Base-by-base conservation (phyloP, 1,140 invertebrate genomes). In the Lordiphosa clarofinis region DNA sequence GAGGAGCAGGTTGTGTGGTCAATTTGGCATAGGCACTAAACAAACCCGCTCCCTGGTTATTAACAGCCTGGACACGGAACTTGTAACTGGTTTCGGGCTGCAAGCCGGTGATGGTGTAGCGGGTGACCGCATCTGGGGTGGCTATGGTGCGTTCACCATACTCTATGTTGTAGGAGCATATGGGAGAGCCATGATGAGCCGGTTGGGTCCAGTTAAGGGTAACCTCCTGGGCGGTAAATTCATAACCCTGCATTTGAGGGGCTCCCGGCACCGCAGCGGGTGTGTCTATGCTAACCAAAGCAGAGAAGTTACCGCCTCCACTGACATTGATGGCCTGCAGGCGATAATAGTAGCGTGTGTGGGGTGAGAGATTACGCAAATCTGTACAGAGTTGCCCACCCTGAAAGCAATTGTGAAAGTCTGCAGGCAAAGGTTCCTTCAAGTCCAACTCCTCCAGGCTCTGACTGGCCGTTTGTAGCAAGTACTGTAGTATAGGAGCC, bases 21-120 rank as follows among this genome's bases (percentile, higher is more conserved):
- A 94, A 90, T 89, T 93, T 93, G 10, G 94, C 89, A 36, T 92
- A 90, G 15, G 93, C 90, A 56, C 94, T 96, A 88, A 93, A 96
- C 35, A 93, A 90, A 11, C 96, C 95, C n/a, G 92, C 89, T 5
- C 95, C 95, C n/a, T 96, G 92, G 57, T 92, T 91, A 89, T 96
- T 97, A 4, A 96, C 92, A 36, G 95, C 96, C 88, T 95, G 94
- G 21, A 96, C 92, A 56, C 94, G 91, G 46, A 96, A 92, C 87
- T 93, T 94, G 75, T 93, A 93, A n/a, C 88, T 84, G 8, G 91
- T 92, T 67, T 93, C 91, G 3, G 92, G 91, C 21, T 78, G 75
- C 19, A 93, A 87, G 1, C 90, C 90, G 19, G 90, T 89, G 5
- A 93, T 87, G 1, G 90, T 89, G 47, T 90, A 91, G 43, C 91